Conservation (phyloP, 2,113 vertebrate species). For the Phalacrocorax brasilianus region DNA sequence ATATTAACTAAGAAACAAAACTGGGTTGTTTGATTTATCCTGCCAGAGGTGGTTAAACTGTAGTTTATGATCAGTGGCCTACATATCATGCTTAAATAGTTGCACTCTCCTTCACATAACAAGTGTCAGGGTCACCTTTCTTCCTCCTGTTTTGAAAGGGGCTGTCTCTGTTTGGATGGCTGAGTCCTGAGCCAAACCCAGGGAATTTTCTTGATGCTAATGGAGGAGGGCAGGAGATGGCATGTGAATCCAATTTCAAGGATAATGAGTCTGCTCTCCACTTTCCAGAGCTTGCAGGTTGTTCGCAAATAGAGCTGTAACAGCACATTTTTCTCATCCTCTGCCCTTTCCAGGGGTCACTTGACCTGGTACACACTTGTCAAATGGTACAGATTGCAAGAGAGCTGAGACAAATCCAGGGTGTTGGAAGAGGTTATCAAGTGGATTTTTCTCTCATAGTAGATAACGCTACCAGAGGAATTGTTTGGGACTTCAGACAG, state of each 20-base stretch:
- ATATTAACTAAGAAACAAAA: conserved; percentile 29
- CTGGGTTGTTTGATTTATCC: background rate
- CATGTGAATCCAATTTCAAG: conserved; percentile 44
- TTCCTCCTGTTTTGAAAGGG: background rate
- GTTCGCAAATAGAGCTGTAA: conserved; percentile 30
- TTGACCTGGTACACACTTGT: conserved; percentile 9
- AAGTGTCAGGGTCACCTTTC: conserved; percentile 47
- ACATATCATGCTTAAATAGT: conserved; percentile 49
- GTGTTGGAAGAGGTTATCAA: background rate
- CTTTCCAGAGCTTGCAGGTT: conserved; percentile 19
- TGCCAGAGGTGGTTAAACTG: conserved; percentile 30
- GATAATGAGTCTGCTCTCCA: conserved; percentile 42
- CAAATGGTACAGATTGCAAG: background rate
- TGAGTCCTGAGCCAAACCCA: conserved; percentile 33
- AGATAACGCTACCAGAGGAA: background rate
- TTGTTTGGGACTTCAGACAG: background rate
- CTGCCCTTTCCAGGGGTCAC: background rate
- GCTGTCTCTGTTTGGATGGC: background rate
- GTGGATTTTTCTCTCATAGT: background rate
- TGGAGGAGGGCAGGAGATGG: conserved; percentile 33
- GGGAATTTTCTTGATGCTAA: conserved; percentile 49
- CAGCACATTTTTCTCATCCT: conserved; percentile 38
- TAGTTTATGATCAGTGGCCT: conserved; percentile 22
- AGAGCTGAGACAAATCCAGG: background rate
- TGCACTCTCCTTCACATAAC: background rate